Evolutionary conservation across 2,888 invertebrate species (phyloP).

Genomic region (Phyllotreta striolata): DNA sequence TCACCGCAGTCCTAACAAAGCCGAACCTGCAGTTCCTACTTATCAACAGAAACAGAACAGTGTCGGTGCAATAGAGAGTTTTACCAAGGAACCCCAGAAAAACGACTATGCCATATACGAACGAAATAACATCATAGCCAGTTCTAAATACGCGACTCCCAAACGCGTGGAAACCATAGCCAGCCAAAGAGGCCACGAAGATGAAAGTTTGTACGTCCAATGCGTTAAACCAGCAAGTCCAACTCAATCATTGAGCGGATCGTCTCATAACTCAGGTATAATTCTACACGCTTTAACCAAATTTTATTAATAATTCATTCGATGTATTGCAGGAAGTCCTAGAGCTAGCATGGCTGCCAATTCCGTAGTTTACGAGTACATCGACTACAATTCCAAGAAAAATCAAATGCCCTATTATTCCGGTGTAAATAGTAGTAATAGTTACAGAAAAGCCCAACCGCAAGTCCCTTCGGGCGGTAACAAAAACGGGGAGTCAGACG

Average conservation of each 20-base stretch:
- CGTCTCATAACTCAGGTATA: conserved; percentile 66
- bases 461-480: conserved; percentile 73
- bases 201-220: conserved; percentile 60
- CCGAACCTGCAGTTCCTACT: conserved; percentile 48
- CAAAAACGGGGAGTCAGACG: conserved; percentile 60
- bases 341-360: conserved; percentile 55
- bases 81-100: conserved; percentile 64
- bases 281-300: not conserved
- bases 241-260: conserved; percentile 68
- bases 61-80: conserved; percentile 73
- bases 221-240: conserved; percentile 64
- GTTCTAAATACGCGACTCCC: conserved; percentile 80
- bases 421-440: conserved; percentile 61
- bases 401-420: conserved; percentile 67
- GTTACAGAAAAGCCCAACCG: conserved; percentile 80
- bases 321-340: conserved; percentile 51
- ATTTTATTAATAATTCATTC: not conserved
- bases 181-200: conserved; percentile 55
- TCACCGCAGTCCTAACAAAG: conserved; percentile 58
- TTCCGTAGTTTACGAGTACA: conserved; percentile 79
- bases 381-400: conserved; percentile 74
- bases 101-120: conserved; percentile 70
- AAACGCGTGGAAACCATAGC: conserved; percentile 74
- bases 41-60: conserved; percentile 64
- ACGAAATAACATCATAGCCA: conserved; percentile 77